phyloP scores from a whole-genome alignment of 2,888 invertebrate genomes.

The Chalcosyrphus nemorum region DNA sequence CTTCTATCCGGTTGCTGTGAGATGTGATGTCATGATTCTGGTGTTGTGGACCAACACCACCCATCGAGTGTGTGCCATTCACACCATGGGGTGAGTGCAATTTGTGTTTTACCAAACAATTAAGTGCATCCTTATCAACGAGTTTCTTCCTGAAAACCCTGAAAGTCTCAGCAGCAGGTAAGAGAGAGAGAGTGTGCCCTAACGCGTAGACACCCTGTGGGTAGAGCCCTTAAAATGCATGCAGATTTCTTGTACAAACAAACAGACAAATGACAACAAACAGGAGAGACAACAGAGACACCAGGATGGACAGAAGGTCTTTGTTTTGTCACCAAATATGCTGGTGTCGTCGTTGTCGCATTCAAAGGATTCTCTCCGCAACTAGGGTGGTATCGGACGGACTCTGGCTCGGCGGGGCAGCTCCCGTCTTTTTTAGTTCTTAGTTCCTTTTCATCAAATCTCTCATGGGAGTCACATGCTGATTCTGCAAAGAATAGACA shows the following conservation, averaged over 20 bases:
- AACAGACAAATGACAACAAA: constrained; percentile 57
- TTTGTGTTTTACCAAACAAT: constrained; percentile 75
- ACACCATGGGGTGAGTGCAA: constrained; percentile 74
- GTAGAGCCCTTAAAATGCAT: constrained; percentile 56
- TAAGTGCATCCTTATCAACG: constrained; percentile 69
- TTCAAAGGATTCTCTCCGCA: constrained; percentile 80
- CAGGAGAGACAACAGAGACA: constrained; percentile 23
- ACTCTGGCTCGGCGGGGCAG: constrained; percentile 32
- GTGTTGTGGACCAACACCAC: constrained; percentile 34
- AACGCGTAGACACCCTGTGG: constrained; percentile 31
- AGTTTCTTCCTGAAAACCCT: constrained; percentile 17
- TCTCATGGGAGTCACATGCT: constrained; percentile 39
- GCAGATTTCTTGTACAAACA: constrained; percentile 66
- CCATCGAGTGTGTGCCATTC: constrained; percentile 66
- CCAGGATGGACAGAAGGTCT: constrained; percentile 53
- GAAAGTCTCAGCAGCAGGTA: constrained; percentile 44
- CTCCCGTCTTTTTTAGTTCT: constrained; percentile 16
- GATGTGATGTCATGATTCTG: constrained; percentile 72
- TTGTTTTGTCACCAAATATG: constrained; percentile 70
- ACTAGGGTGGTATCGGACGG: constrained; percentile 79
- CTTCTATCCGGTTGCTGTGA: constrained; percentile 42
- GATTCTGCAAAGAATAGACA: constrained; percentile 55
- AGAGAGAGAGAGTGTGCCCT: constrained; percentile 48
- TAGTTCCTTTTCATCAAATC: constrained; percentile 41
- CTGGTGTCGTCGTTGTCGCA: constrained; percentile 77